Conservation (phyloP, 2,888 invertebrate genomes). For the Microdon myrmicae region DNA sequence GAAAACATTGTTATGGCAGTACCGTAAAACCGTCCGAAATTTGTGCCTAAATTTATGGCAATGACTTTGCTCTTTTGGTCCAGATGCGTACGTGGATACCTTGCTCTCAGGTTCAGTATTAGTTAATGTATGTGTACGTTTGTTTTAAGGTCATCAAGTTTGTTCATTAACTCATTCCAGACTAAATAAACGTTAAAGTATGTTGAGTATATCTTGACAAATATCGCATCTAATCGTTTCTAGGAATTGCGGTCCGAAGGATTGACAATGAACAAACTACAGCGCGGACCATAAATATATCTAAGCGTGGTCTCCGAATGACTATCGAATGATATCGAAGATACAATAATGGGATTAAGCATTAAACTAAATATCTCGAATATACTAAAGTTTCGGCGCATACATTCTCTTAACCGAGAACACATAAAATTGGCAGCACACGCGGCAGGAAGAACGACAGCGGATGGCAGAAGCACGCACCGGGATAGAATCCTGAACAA, state of each 20-base stretch:
- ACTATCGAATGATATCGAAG: slow-evolving; percentile 26
- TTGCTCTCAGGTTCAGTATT: no score
- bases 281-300: neutral
- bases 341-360: slow-evolving; percentile 42
- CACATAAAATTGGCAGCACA: slow-evolving; percentile 5
- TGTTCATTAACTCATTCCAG: slow-evolving; percentile 22
- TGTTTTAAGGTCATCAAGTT: slow-evolving; percentile 29
- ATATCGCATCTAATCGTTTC: slow-evolving; percentile 18
- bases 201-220: slow-evolving; percentile 27
- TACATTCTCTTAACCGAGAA: slow-evolving; percentile 12
- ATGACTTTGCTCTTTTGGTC: neutral
- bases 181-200: slow-evolving; percentile 23
- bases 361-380: slow-evolving; percentile 44
- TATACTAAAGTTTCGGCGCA: slow-evolving; percentile 38
- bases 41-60: slow-evolving; percentile 15
- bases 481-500: slow-evolving; percentile 30
- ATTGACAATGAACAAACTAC: slow-evolving; percentile 8
- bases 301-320: neutral
- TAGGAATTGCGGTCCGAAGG: slow-evolving; percentile 16
- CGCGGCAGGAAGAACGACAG: neutral
- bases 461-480: slow-evolving; percentile 21
- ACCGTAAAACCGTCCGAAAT: slow-evolving; percentile 21
- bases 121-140: slow-evolving; percentile 27
- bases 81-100: neutral
- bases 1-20: slow-evolving; percentile 1